These are phyloP conservation scores for Prosopocoilus inquinatus DNA, from an alignment of 2,888 invertebrate species.

Conservation along the genomic window DNA sequence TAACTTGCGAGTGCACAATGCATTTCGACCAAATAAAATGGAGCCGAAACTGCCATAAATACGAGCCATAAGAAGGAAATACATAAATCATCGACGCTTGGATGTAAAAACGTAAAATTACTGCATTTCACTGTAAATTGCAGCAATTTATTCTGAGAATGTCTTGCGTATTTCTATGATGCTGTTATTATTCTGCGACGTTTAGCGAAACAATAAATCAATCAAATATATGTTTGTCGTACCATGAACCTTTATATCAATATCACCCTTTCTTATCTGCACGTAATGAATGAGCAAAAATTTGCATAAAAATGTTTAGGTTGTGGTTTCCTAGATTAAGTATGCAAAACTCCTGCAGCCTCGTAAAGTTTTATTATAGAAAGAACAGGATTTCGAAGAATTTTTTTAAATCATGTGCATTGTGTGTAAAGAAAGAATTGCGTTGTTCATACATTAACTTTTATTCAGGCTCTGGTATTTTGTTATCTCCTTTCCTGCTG, in stretches of 20 bases:
- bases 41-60: slow-evolving; percentile 6
- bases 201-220: slow-evolving; percentile 19
- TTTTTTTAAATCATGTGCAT: slow-evolving; percentile 39
- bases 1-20: slow-evolving; percentile 3
- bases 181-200: slow-evolving; percentile 9
- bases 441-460: slow-evolving; percentile 39
- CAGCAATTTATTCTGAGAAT: slow-evolving; percentile 13
- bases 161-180: slow-evolving; percentile 15
- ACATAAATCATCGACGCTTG: slow-evolving; percentile 10
- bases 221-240: neutral
- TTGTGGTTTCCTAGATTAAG: slow-evolving; percentile 15
- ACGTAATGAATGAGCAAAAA: slow-evolving; percentile 10
- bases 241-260: neutral
- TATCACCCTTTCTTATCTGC: neutral
- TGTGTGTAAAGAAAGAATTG: slow-evolving; percentile 39
- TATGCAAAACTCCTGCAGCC: slow-evolving; percentile 22
- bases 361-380: slow-evolving; percentile 40
- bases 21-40: slow-evolving; percentile 2
- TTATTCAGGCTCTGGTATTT: slow-evolving; percentile 33
- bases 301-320: slow-evolving; percentile 19
- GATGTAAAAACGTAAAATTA: slow-evolving; percentile 17
- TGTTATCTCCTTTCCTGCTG: slow-evolving; percentile 41
- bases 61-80: slow-evolving; percentile 14
- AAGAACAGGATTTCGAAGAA: slow-evolving; percentile 37
- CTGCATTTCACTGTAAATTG: slow-evolving; percentile 19